Evolutionary conservation across 2,888 invertebrate genomes (phyloP).

Genomic region (Ametastegia equiseti): DNA sequence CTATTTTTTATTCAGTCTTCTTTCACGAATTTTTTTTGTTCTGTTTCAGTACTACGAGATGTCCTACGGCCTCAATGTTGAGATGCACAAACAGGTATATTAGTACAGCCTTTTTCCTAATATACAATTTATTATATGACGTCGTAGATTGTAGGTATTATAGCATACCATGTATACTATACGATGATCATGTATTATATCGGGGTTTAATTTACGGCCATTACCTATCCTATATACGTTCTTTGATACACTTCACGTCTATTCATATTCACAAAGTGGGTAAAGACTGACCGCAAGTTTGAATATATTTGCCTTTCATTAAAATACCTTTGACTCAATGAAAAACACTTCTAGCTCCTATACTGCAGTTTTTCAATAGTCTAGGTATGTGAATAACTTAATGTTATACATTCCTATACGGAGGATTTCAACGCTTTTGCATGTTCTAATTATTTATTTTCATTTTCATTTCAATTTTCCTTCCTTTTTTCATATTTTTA

Average conservation of each 20-base stretch:
- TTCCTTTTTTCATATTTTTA: background rate
- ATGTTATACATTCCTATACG: background rate
- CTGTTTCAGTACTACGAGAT: constrained; percentile 95
- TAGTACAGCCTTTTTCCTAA: constrained; percentile 64
- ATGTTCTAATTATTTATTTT: background rate
- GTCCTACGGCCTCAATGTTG: constrained; percentile 96
- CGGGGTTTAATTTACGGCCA: no score
- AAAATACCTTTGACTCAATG: background rate
- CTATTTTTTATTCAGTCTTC: background rate
- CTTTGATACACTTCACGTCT: background rate
- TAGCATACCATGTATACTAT: no score
- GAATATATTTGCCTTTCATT: background rate
- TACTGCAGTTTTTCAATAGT: no score
- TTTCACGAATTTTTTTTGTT: constrained; percentile 56
- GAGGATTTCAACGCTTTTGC: background rate
- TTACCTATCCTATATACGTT: no score
- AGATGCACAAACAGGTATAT: constrained; percentile 98
- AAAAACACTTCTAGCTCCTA: background rate
- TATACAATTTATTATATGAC: background rate
- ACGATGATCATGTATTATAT: no score
- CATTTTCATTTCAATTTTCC: background rate
- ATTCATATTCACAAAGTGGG: background rate
- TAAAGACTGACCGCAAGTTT: background rate
- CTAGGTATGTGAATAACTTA: background rate
- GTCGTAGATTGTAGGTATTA: background rate